Percentiles rank a stretch among this genome's conserved stretches.
Evolutionary conservation across 1,140 invertebrate genomes (phyloP).

Genomic region (Hirudo medicinalis): DNA sequence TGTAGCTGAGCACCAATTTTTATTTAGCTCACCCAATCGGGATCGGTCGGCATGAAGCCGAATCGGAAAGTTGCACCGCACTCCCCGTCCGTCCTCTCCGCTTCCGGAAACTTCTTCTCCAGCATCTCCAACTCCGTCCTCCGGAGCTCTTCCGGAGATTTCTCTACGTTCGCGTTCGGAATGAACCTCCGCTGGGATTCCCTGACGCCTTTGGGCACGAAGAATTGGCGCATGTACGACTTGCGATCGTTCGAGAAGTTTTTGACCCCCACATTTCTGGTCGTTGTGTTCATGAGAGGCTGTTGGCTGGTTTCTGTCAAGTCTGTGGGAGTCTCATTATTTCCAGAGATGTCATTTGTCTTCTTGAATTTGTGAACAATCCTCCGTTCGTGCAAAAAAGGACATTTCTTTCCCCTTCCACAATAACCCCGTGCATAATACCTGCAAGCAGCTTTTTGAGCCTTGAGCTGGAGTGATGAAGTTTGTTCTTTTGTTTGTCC

Average conservation of each 20-base stretch:
- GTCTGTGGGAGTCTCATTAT: too few relatives aligned
- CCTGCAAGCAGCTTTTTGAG: not conserved
- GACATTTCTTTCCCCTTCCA: not conserved
- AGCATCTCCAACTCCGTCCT: not conserved
- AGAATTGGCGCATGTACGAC: not conserved
- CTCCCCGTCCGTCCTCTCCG: not conserved
- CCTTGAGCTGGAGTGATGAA: not conserved
- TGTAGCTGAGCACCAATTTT: not conserved
- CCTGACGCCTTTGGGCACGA: not conserved
- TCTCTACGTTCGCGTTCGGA: not conserved
- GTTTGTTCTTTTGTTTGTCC: not conserved
- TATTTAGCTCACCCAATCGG: conserved; percentile 8
- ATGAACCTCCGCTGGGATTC: not conserved
- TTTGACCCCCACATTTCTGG: not conserved
- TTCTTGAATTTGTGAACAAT: not conserved
- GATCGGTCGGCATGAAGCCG: not conserved
- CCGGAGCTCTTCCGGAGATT: not conserved
- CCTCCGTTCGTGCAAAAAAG: not conserved
- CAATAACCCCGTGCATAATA: not conserved
- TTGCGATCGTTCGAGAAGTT: conserved; percentile 1
- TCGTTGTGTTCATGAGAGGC: too few relatives aligned
- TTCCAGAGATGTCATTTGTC: not conserved
- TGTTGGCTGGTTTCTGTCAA: too few relatives aligned
- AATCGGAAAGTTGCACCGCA: not conserved
- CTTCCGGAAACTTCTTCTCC: not conserved